phyloP scores from a whole-genome alignment of 2,888 invertebrate genomes.

The Polymixis lichenea region DNA sequence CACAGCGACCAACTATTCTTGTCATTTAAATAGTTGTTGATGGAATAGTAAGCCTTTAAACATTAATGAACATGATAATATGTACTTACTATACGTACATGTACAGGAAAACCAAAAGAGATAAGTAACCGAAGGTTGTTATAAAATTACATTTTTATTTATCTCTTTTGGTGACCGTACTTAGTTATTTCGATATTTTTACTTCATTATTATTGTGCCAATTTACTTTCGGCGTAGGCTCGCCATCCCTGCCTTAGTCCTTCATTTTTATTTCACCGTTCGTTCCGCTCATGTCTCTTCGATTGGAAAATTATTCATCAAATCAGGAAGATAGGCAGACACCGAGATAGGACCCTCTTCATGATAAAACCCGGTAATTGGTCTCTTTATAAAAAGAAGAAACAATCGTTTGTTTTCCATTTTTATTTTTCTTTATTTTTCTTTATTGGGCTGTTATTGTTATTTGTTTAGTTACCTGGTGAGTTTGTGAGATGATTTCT shows the following conservation, averaged over 20 bases:
- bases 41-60: too few species aligned
- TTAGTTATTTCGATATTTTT: background rate
- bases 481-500: constrained; percentile 25
- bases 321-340: constrained; percentile 76
- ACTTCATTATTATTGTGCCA: background rate
- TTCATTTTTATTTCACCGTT: constrained; percentile 65
- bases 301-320: constrained; percentile 84
- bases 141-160: too few species aligned
- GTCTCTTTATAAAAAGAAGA: constrained; percentile 70
- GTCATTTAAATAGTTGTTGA: too few species aligned
- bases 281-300: constrained; percentile 71
- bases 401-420: constrained; percentile 45
- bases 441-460: constrained; percentile 42
- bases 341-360: constrained; percentile 65
- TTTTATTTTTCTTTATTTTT: constrained; percentile 51
- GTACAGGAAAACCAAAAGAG: too few species aligned
- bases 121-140: too few species aligned
- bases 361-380: constrained; percentile 81
- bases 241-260: constrained; percentile 36
- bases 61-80: too few species aligned
- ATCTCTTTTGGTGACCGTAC: background rate
- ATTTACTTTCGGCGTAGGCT: constrained; percentile 4
- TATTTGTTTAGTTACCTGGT: constrained; percentile 39
- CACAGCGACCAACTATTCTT: too few species aligned
- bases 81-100: background rate